A percentile compares a stretch with the other conserved stretches of the same genome.
phyloP scores from a whole-genome alignment of 35 echinoderm and acorn worm genomes.

The Hemicentrotus pulcherrimus region DNA sequence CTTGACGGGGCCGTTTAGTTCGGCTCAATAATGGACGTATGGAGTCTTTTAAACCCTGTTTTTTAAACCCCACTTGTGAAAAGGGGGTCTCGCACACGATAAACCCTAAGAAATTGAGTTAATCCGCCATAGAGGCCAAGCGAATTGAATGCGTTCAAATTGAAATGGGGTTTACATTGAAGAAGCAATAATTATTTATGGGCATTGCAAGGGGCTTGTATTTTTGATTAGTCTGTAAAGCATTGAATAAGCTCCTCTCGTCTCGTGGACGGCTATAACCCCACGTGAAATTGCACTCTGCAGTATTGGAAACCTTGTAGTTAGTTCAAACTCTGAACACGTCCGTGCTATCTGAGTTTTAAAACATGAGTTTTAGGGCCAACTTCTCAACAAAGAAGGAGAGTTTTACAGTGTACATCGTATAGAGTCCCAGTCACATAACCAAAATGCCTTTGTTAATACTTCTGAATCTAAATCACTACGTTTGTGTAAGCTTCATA shows the following conservation, averaged over 20 bases:
- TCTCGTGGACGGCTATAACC: neutral
- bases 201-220: neutral
- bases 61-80: constrained; percentile 24
- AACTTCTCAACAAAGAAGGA: too few species aligned
- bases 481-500: too few species aligned
- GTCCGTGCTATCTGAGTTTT: too few species aligned
- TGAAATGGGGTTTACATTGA: neutral
- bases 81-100: neutral
- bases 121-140: constrained; percentile 3
- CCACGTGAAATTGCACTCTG: too few species aligned
- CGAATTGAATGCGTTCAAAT: constrained; percentile 11
- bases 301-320: too few species aligned
- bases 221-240: neutral
- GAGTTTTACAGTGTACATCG: too few species aligned
- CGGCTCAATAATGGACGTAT: constrained; percentile 29
- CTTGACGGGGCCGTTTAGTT: constrained; percentile 24
- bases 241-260: neutral
- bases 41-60: constrained; percentile 10
- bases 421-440: too few species aligned
- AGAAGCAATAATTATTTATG: neutral
- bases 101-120: constrained; percentile 32
- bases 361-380: too few species aligned
- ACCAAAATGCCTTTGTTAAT: too few species aligned
- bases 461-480: too few species aligned
- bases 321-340: too few species aligned